phyloP scores from a whole-genome alignment of 2,797 vertebrate species.

The Amblyraja radiata region DNA sequence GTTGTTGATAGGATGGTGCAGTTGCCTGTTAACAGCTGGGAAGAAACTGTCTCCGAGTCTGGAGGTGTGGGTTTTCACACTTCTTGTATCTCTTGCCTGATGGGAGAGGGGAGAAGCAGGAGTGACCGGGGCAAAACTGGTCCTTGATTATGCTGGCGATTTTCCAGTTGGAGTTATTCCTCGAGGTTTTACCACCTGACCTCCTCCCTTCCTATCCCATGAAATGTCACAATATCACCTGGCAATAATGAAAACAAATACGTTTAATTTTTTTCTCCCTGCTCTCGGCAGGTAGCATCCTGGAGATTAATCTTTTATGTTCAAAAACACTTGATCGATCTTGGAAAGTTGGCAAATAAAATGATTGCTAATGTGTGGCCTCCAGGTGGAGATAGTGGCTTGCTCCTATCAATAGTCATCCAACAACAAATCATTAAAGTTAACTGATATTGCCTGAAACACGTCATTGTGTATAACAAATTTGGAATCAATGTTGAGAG shows the following conservation, averaged over 20 bases:
- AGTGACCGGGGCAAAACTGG: too few relatives aligned
- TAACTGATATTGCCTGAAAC: neutral
- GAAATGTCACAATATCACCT: neutral
- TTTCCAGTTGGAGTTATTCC: neutral
- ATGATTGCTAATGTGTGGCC: neutral
- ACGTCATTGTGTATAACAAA: slow-evolving; percentile 3
- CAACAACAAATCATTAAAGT: slow-evolving; percentile 23
- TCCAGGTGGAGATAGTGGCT: neutral
- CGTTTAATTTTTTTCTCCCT: neutral
- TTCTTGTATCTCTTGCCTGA: too few relatives aligned
- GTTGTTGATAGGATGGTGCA: too few relatives aligned
- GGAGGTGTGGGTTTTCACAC: too few relatives aligned
- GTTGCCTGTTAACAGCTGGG: too few relatives aligned
- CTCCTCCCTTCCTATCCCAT: neutral
- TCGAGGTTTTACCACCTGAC: neutral
- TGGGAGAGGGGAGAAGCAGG: too few relatives aligned
- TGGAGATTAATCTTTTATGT: neutral
- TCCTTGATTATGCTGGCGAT: too few relatives aligned
- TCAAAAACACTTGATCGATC: neutral
- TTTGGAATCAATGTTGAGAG: slow-evolving; percentile 28
- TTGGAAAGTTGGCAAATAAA: neutral
- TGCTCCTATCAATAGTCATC: neutral
- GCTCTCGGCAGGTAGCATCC: neutral
- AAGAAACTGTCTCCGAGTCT: too few relatives aligned
- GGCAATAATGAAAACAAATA: neutral